Percentiles rank a stretch among this genome's conserved stretches.
phyloP scores from a whole-genome alignment of 1,140 invertebrate genomes.

The Lordiphosa mommai region DNA sequence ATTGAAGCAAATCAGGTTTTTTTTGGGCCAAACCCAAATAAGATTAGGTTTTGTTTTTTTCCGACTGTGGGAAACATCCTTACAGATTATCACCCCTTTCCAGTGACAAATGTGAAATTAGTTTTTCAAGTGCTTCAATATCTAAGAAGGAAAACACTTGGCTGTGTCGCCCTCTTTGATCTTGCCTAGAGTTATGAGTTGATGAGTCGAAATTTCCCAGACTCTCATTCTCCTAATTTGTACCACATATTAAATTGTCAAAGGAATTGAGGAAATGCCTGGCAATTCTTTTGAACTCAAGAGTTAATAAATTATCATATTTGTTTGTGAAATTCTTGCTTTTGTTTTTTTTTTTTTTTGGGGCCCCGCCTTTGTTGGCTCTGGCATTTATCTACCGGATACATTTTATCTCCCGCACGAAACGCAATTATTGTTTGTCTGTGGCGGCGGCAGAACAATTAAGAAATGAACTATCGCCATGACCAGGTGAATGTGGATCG shows the following conservation, averaged over 20 bases:
- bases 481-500: conserved; percentile 20
- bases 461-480: conserved; percentile 71
- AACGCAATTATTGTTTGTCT: conserved; percentile 69
- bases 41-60: not conserved
- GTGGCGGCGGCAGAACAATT: conserved; percentile 53
- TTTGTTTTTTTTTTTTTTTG: conserved; percentile 19
- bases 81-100: conserved; percentile 20
- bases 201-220: conserved; percentile 38
- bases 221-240: conserved; percentile 37
- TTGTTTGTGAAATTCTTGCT: conserved; percentile 63
- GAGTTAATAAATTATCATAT: conserved; percentile 65
- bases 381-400: conserved; percentile 67
- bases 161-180: conserved; percentile 60
- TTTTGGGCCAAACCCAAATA: conserved; percentile 49
- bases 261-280: conserved; percentile 64
- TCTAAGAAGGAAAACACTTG: conserved; percentile 15
- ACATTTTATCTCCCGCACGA: conserved; percentile 67
- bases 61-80: conserved; percentile 31
- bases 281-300: conserved; percentile 70
- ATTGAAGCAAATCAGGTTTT: conserved; percentile 28
- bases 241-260: conserved; percentile 66
- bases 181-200: conserved; percentile 39
- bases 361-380: conserved; percentile 31
- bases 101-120: conserved; percentile 50
- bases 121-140: conserved; percentile 34